Evolutionary conservation across 2,113 vertebrate genomes (phyloP), one percentile per base, ranked within the genome.

Genomic region (cattle (Bos taurus)): DNA sequence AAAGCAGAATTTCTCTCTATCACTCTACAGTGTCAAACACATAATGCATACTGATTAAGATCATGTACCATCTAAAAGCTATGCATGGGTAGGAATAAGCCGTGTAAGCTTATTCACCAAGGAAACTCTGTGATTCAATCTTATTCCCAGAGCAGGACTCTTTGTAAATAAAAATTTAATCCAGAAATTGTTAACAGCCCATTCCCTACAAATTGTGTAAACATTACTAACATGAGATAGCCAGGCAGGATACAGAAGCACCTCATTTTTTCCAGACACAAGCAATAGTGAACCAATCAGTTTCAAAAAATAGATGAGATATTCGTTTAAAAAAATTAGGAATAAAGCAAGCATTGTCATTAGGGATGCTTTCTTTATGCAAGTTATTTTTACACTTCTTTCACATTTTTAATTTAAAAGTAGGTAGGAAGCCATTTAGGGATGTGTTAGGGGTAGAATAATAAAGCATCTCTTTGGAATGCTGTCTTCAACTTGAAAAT

Each of bases 91-190:
- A 80, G n/a, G 23, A 83, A 28, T 94, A 95, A 97, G 82, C 93
- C 95, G 30, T 6, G 26, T 12, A 36, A 96, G 97, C 89, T 97
- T 97, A 97, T 95, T 98, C 97, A 97, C 97, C 96, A 94, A 92
- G 96, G 96, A 97, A 97, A 98, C 97, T 78, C 83, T 83, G 92
- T 62, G 97, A 97, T 97, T 91, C 82, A 33, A 88, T 97, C 83
- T 95, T 33, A 50, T 57, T 84, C 40, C 48, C 30, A 64, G n/a
- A 81, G 12, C 78, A 88, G 46, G n/a, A 86, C 43, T 93, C 83
- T 96, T 90, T 77, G 82, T 82, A 97, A 96, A 93, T 91, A 96
- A 96, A 94, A 97, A 89, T 88, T 95, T 88, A 95, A 92, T 95
- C 23, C 54, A 88, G 52, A 97, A 83, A 90, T 84, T 80, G 30